phyloP scores from a whole-genome alignment of 2,888 invertebrate species.

The Onthophagus sagittarius region DNA sequence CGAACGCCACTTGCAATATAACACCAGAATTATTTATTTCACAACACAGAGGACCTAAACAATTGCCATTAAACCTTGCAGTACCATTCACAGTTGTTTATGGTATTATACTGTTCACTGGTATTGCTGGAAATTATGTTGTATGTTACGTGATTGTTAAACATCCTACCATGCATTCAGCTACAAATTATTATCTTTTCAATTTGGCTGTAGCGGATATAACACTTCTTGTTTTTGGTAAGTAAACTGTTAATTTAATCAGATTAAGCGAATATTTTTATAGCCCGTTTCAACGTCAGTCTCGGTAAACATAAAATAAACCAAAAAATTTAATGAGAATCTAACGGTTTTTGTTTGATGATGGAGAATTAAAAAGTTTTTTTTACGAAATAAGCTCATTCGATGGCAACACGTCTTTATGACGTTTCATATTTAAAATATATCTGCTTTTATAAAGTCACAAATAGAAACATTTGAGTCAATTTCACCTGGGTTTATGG shows the following conservation, averaged over 20 bases:
- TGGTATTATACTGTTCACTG: slow-evolving; percentile 74
- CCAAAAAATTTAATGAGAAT: too few relatives aligned
- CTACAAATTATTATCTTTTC: slow-evolving; percentile 89
- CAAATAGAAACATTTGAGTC: too few relatives aligned
- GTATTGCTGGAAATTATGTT: slow-evolving; percentile 76
- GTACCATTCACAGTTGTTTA: slow-evolving; percentile 66
- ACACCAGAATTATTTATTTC: neutral
- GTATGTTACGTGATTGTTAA: slow-evolving; percentile 82
- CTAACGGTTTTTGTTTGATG: too few relatives aligned
- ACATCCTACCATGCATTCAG: slow-evolving; percentile 80
- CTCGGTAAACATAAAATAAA: too few relatives aligned
- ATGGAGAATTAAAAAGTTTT: too few relatives aligned
- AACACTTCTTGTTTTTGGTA: slow-evolving; percentile 74
- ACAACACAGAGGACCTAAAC: slow-evolving; percentile 30
- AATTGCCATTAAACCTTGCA: slow-evolving; percentile 40
- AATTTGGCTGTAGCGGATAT: slow-evolving; percentile 85
- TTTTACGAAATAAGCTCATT: too few relatives aligned
- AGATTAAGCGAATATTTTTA: neutral
- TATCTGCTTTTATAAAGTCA: too few relatives aligned
- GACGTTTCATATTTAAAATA: too few relatives aligned
- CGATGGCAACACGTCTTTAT: too few relatives aligned
- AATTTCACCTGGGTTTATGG: too few relatives aligned
- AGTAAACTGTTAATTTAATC: too few relatives aligned
- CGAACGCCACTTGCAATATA: neutral
- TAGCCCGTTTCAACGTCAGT: too few relatives aligned